Evolutionary conservation across 2,797 vertebrate species (phyloP).

Genomic region (Leucoraja ocellata): DNA sequence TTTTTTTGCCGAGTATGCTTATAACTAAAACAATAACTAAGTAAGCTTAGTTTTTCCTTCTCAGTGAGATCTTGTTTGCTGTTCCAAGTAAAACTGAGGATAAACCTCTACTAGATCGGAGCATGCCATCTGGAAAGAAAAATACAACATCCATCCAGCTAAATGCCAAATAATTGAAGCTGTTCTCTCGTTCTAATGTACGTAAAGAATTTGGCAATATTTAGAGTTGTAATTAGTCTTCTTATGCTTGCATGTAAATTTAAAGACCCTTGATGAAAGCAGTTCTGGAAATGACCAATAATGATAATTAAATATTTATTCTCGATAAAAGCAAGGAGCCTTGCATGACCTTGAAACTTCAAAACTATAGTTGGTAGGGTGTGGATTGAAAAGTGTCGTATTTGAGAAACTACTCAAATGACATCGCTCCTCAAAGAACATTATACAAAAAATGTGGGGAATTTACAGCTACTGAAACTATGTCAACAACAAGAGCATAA

Average conservation of each 20-base stretch:
- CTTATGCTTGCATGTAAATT: background rate
- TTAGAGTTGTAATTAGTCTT: background rate
- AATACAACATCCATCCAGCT: conserved; percentile 1
- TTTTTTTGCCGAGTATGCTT: background rate
- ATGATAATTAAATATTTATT: background rate
- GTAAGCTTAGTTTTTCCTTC: background rate
- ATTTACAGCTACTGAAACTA: background rate
- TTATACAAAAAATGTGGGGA: background rate
- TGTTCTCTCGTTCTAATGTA: too few species aligned
- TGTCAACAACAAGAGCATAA: background rate
- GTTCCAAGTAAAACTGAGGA: background rate
- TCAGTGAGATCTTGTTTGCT: background rate
- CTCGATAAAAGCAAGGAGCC: too few species aligned
- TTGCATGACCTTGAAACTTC: background rate
- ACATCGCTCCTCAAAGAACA: background rate
- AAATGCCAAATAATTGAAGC: background rate
- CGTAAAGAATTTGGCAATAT: background rate
- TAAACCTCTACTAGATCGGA: background rate
- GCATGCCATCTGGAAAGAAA: background rate
- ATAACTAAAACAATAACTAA: background rate
- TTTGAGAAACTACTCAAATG: background rate
- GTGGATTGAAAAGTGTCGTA: background rate
- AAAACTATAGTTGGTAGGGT: background rate
- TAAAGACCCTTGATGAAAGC: background rate
- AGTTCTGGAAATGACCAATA: background rate